Conservation (phyloP, 2,888 invertebrate species). For the Automeris io region DNA sequence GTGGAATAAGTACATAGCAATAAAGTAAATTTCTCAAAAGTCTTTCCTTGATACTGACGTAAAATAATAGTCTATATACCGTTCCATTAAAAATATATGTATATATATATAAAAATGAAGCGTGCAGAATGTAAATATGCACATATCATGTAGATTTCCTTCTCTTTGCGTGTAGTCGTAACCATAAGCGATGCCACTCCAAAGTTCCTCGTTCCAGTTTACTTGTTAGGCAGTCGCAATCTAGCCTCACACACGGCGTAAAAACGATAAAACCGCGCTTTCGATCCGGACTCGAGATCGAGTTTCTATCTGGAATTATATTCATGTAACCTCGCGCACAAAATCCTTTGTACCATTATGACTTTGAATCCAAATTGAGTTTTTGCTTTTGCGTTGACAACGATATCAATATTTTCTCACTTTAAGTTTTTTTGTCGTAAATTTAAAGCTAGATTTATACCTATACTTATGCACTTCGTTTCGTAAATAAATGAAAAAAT, state of each 20-base stretch:
- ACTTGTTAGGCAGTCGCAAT: conserved; percentile 33
- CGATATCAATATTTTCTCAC: neutral
- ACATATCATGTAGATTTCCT: neutral
- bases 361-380: conserved; percentile 7
- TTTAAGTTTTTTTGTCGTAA: neutral
- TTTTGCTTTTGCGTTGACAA: neutral
- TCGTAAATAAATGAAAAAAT: too few relatives aligned
- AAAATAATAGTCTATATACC: too few relatives aligned
- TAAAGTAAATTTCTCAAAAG: too few relatives aligned
- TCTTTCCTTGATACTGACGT: too few relatives aligned
- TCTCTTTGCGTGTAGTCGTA: neutral
- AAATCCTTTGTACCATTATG: conserved; percentile 26
- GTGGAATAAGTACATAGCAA: too few relatives aligned
- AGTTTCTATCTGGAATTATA: conserved; percentile 61
- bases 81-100: too few relatives aligned
- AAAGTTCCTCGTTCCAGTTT: conserved; percentile 32
- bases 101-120: neutral
- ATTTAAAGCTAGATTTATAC: too few relatives aligned
- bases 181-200: conserved; percentile 17
- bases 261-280: conserved; percentile 63
- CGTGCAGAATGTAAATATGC: neutral
- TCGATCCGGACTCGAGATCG: conserved; percentile 58
- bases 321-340: conserved; percentile 35
- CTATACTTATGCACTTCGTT: too few relatives aligned
- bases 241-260: conserved; percentile 35